phyloP scores from a whole-genome alignment of 2,797 vertebrate species.

The Enteromius fasciolatus region DNA sequence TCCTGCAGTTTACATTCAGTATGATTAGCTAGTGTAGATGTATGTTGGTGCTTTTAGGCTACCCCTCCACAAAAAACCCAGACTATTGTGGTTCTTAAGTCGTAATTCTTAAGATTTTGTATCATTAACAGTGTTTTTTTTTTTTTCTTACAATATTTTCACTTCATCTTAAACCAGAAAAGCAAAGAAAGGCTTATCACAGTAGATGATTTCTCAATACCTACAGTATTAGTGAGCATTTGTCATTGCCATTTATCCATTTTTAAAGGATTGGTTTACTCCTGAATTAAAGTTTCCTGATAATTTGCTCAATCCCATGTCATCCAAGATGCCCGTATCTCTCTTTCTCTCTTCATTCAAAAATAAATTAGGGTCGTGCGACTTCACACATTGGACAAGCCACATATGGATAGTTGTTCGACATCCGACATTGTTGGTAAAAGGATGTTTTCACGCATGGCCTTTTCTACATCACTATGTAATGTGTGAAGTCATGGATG shows the following conservation, averaged over 20 bases:
- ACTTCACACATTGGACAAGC: not conserved
- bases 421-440: no score
- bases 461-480: no score
- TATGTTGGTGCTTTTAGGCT: not conserved
- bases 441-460: no score
- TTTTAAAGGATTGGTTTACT: not conserved
- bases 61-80: no score
- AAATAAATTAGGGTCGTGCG: not conserved
- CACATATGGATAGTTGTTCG: not conserved
- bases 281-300: not conserved
- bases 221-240: not conserved
- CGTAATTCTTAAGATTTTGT: not conserved
- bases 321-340: not conserved
- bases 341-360: not conserved
- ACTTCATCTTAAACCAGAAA: not conserved
- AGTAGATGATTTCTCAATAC: not conserved
- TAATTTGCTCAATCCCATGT: no score
- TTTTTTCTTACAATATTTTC: no score
- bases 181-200: not conserved
- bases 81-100: not conserved
- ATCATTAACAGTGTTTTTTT: not conserved
- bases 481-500: no score
- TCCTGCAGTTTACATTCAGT: not conserved
- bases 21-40: not conserved
- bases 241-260: not conserved